phyloP scores from a whole-genome alignment of 1,140 invertebrate species.

The Plodia interpunctella region DNA sequence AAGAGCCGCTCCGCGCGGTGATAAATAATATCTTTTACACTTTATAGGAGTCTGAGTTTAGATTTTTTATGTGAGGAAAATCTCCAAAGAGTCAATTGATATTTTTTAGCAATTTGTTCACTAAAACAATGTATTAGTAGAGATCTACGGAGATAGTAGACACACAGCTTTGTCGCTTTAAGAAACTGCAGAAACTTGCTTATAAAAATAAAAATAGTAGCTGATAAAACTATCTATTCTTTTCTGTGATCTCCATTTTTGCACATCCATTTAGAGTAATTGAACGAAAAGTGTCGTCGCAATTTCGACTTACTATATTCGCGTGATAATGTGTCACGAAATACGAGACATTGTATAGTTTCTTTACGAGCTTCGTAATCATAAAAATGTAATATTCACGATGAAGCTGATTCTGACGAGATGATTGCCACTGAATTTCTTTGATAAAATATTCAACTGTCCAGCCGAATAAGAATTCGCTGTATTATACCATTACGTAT shows the following conservation, averaged over 20 bases:
- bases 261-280: not conserved
- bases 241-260: not conserved
- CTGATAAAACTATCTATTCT: not conserved
- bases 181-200: too few species aligned
- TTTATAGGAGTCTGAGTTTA: too few species aligned
- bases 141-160: too few species aligned
- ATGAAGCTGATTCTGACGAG: not conserved
- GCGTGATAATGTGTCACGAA: not conserved
- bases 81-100: too few species aligned
- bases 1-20: too few species aligned
- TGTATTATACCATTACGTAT: not conserved
- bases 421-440: not conserved
- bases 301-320: not conserved
- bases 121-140: too few species aligned
- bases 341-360: not conserved
- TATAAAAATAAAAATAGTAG: too few species aligned
- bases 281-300: not conserved
- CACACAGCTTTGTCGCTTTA: too few species aligned
- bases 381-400: conserved; percentile 2
- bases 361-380: not conserved
- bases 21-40: too few species aligned
- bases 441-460: not conserved
- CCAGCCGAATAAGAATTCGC: not conserved
- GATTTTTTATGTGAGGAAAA: too few species aligned
- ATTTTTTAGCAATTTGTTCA: too few species aligned